Conservation (phyloP, 2,797 vertebrate genomes). For the Anguilla anguilla region DNA sequence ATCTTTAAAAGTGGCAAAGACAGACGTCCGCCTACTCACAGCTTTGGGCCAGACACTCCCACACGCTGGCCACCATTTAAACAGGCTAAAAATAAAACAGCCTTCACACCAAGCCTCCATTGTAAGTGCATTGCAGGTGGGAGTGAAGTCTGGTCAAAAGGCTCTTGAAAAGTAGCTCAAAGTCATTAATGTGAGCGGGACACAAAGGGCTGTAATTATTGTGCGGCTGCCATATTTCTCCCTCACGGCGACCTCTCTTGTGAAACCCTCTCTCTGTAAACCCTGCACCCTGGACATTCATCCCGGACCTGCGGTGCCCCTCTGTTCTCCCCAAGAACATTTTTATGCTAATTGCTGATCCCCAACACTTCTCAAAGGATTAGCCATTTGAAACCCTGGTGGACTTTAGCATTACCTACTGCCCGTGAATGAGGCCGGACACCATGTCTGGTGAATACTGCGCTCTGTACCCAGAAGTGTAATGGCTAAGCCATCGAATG, state of each 20-base stretch:
- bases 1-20: background rate
- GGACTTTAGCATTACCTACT: background rate
- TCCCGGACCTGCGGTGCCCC: background rate
- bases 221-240: background rate
- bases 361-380: background rate
- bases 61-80: background rate
- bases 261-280: background rate
- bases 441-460: background rate
- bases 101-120: background rate
- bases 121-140: background rate
- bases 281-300: background rate
- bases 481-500: background rate
- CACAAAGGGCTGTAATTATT: background rate
- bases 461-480: background rate
- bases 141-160: background rate
- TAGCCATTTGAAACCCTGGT: background rate
- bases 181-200: background rate
- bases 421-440: background rate
- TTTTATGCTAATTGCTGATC: background rate
- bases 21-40: background rate
- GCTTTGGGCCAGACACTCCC: background rate
- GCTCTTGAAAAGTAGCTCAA: background rate
- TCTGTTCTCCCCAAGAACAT: background rate
- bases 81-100: background rate
- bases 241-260: background rate